Percentiles rank a stretch among this genome's conserved stretches.
These are phyloP conservation scores for Macquaria ambigua DNA, from an alignment of 2,113 vertebrate species.

Conservation along the genomic window DNA sequence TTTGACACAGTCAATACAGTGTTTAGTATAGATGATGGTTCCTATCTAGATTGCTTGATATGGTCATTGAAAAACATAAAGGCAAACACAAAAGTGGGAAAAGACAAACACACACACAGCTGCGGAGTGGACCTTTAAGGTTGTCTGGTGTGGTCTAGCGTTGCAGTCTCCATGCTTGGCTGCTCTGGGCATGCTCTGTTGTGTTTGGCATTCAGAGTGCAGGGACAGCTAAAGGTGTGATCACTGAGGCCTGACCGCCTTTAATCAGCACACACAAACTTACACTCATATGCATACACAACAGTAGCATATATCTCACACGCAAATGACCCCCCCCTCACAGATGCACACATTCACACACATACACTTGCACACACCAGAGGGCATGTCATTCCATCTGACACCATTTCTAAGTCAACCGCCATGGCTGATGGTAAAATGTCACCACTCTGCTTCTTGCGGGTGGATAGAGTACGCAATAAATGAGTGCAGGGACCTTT, in stretches of 20 bases:
- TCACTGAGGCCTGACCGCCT: constrained; percentile 82
- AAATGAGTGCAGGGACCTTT: constrained; percentile 70
- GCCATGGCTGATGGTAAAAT: constrained; percentile 67
- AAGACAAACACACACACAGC: constrained; percentile 49
- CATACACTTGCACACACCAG: constrained; percentile 15
- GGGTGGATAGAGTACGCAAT: constrained; percentile 32
- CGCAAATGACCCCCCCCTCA: constrained; percentile 29
- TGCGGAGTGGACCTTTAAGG: constrained; percentile 58
- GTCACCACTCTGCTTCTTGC: constrained; percentile 56
- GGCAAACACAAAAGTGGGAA: constrained; percentile 36
- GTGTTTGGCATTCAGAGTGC: constrained; percentile 83
- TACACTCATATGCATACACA: constrained; percentile 63
- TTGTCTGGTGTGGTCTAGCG: constrained; percentile 60
- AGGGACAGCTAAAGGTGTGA: constrained; percentile 77
- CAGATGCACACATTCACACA: constrained; percentile 25
- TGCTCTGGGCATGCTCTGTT: constrained; percentile 80
- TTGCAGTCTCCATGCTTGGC: constrained; percentile 70
- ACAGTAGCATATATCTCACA: constrained; percentile 26
- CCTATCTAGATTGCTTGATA: constrained; percentile 10
- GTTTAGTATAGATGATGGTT: constrained; percentile 3
- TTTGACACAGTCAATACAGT: neutral
- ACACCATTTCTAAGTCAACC: constrained; percentile 65
- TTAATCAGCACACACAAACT: constrained; percentile 80
- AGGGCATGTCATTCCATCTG: constrained; percentile 55
- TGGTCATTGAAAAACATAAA: constrained; percentile 29